Evolutionary conservation across 2,113 vertebrate species (phyloP).

Genomic region (Speoplatyrhinus poulsoni): DNA sequence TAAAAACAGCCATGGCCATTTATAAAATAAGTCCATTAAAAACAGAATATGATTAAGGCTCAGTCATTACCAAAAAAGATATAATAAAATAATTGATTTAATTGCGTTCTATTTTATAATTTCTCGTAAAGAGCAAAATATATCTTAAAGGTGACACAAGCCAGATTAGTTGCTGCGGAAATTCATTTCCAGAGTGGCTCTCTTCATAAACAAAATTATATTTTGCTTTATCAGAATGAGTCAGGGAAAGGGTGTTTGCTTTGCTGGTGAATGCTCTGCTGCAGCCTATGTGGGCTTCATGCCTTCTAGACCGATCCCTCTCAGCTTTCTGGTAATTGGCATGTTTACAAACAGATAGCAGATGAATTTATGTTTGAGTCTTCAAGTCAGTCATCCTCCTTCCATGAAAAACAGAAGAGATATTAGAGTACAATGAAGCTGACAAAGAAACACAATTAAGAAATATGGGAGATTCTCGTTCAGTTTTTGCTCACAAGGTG

Average conservation of each 20-base stretch:
- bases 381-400: slow-evolving; percentile 24
- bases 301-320: slow-evolving; percentile 42
- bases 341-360: slow-evolving; percentile 45
- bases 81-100: slow-evolving; percentile 67
- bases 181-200: slow-evolving; percentile 72
- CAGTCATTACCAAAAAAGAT: slow-evolving; percentile 66
- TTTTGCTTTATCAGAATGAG: slow-evolving; percentile 66
- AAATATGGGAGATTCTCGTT: background rate
- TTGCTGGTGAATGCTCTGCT: slow-evolving; percentile 27
- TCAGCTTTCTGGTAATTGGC: slow-evolving; percentile 54
- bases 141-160: slow-evolving; percentile 63
- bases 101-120: slow-evolving; percentile 75
- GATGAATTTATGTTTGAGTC: slow-evolving; percentile 32
- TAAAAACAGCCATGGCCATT: slow-evolving; percentile 39
- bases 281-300: slow-evolving; percentile 16
- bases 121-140: slow-evolving; percentile 56
- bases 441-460: slow-evolving; percentile 2
- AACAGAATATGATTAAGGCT: slow-evolving; percentile 55
- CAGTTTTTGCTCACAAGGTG: background rate
- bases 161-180: slow-evolving; percentile 71
- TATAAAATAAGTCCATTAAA: slow-evolving; percentile 63
- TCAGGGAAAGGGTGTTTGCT: slow-evolving; percentile 46
- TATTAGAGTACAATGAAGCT: slow-evolving; percentile 25
- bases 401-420: slow-evolving; percentile 38
- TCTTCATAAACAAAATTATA: slow-evolving; percentile 68